Evolutionary conservation across 35 echinoderm and acorn worm genomes (phyloP).

Genomic region (Strongylocentrotus purpuratus): DNA sequence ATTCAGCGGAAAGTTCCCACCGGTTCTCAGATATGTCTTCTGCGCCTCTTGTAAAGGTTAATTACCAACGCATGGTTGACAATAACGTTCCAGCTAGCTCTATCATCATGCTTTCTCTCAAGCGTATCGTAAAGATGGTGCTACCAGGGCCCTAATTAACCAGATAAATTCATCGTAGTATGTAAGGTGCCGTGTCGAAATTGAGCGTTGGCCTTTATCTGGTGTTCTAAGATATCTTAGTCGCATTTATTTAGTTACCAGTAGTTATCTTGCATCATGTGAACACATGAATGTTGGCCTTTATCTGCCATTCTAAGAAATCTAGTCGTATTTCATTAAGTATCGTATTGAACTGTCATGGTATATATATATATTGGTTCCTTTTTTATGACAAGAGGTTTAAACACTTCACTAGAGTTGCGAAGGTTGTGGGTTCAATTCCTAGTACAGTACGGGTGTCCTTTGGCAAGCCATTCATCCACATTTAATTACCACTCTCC

Average conservation of each 20-base stretch:
- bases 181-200: background rate
- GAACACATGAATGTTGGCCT: too few relatives aligned
- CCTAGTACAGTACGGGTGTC: too few relatives aligned
- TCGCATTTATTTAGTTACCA: too few relatives aligned
- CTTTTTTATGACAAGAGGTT: too few relatives aligned
- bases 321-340: background rate
- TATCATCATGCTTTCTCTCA: background rate
- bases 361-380: background rate
- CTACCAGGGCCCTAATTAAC: background rate
- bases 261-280: too few relatives aligned
- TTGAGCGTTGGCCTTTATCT: background rate
- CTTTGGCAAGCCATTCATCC: too few relatives aligned
- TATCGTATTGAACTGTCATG: background rate
- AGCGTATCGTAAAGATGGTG: background rate
- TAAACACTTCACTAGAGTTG: too few relatives aligned
- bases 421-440: too few relatives aligned
- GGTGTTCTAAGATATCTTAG: background rate
- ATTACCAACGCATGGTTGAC: background rate
- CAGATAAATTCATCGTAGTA: slow-evolving; percentile 4
- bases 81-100: background rate
- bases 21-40: background rate
- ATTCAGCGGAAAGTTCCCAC: background rate
- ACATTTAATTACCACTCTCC: too few relatives aligned
- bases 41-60: background rate
- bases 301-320: background rate